These are phyloP conservation scores for Drosophila oshimai DNA, from an alignment of 1,140 invertebrate genomes.

Conservation along the genomic window DNA sequence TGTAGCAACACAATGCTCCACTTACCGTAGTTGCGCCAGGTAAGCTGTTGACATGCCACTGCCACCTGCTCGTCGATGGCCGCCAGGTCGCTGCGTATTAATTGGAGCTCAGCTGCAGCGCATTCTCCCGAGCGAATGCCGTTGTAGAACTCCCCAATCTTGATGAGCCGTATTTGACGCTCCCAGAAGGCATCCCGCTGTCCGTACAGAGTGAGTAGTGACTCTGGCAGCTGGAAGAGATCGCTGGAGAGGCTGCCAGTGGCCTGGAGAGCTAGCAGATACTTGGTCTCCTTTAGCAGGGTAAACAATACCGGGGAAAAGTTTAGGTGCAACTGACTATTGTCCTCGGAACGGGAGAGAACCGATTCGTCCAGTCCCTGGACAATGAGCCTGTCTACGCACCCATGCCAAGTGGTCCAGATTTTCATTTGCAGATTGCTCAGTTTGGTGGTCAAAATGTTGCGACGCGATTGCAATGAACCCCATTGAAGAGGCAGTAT, in stretches of 20 bases:
- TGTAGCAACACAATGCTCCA: not conserved
- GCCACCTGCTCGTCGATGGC: slow-evolving; percentile 59
- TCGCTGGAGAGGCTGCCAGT: slow-evolving; percentile 38
- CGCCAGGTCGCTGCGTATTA: slow-evolving; percentile 58
- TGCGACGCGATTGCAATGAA: slow-evolving; percentile 52
- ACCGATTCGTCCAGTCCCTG: slow-evolving; percentile 59
- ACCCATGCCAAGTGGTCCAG: slow-evolving; percentile 68
- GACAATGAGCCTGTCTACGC: slow-evolving; percentile 59
- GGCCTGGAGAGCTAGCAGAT: slow-evolving; percentile 59
- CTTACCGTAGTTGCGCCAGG: slow-evolving; percentile 67
- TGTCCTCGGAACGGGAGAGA: slow-evolving; percentile 18
- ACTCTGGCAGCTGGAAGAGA: slow-evolving; percentile 82
- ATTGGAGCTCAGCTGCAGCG: slow-evolving; percentile 55
- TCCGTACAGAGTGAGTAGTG: slow-evolving; percentile 83
- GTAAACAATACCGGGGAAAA: slow-evolving; percentile 67
- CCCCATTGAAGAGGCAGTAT: slow-evolving; percentile 38
- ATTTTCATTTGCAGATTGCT: slow-evolving; percentile 75
- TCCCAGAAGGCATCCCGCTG: slow-evolving; percentile 82
- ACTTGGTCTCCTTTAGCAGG: slow-evolving; percentile 71
- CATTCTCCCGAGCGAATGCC: slow-evolving; percentile 83
- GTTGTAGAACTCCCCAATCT: slow-evolving; percentile 85
- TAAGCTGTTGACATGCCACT: slow-evolving; percentile 48
- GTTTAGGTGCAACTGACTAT: slow-evolving; percentile 43
- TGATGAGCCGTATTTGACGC: slow-evolving; percentile 81
- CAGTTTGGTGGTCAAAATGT: slow-evolving; percentile 72